Evolutionary conservation across 2,888 invertebrate genomes (phyloP), one percentile per base, ranked within the genome.

Genomic region (Hydraecia micacea): DNA sequence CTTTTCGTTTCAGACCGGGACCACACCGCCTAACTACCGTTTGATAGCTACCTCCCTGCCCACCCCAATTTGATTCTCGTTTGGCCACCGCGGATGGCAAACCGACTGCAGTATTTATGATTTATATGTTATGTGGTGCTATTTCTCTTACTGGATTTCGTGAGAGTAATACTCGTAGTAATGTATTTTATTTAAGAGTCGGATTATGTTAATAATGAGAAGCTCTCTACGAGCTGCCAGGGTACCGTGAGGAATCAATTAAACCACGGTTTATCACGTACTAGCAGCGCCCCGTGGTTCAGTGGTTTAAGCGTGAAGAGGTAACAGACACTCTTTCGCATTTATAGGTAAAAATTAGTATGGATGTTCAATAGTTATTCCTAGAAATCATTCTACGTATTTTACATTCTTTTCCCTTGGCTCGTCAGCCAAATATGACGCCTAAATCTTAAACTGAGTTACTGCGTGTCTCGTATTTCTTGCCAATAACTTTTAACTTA

Each of bases 41-140:
- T 88, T 88, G 80, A 88, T 88, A 55, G 73, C 77, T 75, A 28
- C 80, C 81, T 80, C 83, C 83, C 73, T 77, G 63, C 66, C 75
- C 73, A 63, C 78, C 80, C 73, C 66, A 80, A 88, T 88, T 52
- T 80, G 77, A 87, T 85, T 9, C 86, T 88, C 88, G 83, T 88
- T 88, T 87, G 80, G 68, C 70, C 60, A 77, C 87, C 81, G 58
- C 73, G 66, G 74, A 78, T 78, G 71, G 73, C 70, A 65, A 77
- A 81, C 77, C 65, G 63, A 81, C 79, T 84, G 80, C 85, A 79
- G 77, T 83, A 84, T 85, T 80, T 85, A 75, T 87, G 87, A 87
- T 88, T 87, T 88, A 87, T 87, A 81, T 73, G 72, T 73, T 82
- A 21, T 77, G 62, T 80, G 67, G 63, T 75, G 67, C 55, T 73